phyloP scores from a whole-genome alignment of 2,113 vertebrate genomes.

The Nyctereutes procyonoides region DNA sequence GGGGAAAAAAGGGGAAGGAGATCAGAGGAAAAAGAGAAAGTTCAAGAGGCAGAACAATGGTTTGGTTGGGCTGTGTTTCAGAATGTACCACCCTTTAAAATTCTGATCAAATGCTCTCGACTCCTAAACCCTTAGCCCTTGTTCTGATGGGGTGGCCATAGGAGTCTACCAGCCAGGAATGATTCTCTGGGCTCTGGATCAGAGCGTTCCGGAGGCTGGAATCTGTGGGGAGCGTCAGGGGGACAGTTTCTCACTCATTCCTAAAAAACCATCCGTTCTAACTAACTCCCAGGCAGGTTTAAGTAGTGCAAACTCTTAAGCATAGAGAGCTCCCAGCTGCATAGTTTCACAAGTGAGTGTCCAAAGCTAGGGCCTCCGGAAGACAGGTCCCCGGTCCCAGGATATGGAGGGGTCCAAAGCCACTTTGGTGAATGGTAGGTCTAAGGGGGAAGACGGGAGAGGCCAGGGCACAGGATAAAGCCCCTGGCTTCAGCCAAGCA shows the following conservation, averaged over 20 bases:
- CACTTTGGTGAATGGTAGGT: slow-evolving; percentile 65
- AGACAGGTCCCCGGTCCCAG: background rate
- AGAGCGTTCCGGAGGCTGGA: background rate
- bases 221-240: background rate
- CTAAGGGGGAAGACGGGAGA: slow-evolving; percentile 13
- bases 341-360: slow-evolving; percentile 66
- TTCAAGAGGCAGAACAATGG: slow-evolving; percentile 25
- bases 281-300: slow-evolving; percentile 55
- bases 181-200: background rate
- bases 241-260: background rate
- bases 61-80: slow-evolving; percentile 52
- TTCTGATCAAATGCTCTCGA: slow-evolving; percentile 55
- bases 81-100: slow-evolving; percentile 37
- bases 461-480: slow-evolving; percentile 13
- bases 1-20: slow-evolving; percentile 14
- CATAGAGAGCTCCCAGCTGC: slow-evolving; percentile 67
- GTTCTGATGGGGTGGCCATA: background rate
- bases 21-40: background rate
- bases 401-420: slow-evolving; percentile 58
- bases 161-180: background rate
- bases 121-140: slow-evolving; percentile 61
- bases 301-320: slow-evolving; percentile 71
- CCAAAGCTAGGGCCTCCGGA: slow-evolving; percentile 27
- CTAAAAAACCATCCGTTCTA: slow-evolving; percentile 21
- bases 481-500: slow-evolving; percentile 19